Percentiles rank a stretch among this genome's conserved stretches.
phyloP scores from a whole-genome alignment of 2,113 vertebrate genomes.

The Scomber japonicus region DNA sequence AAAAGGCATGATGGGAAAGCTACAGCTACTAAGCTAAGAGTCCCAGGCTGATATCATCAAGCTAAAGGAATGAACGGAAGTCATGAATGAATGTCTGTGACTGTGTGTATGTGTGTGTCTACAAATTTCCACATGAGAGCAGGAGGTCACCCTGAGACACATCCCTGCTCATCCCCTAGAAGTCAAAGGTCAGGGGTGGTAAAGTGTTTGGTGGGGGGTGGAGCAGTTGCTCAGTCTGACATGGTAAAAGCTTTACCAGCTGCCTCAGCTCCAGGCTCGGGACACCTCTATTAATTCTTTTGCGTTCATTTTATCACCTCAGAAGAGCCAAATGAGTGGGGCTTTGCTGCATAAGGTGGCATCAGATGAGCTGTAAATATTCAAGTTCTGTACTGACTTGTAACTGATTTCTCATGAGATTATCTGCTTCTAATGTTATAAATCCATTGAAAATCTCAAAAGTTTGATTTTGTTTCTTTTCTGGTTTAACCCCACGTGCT shows the following conservation, averaged over 20 bases:
- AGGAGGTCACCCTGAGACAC: slow-evolving; percentile 24
- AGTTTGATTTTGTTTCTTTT: not conserved
- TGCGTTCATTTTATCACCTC: slow-evolving; percentile 10
- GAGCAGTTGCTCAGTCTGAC: slow-evolving; percentile 23
- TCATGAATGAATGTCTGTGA: not conserved
- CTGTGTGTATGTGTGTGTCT: slow-evolving; percentile 8
- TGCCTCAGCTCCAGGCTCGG: slow-evolving; percentile 37
- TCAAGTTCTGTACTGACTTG: not conserved
- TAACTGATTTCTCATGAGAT: not conserved
- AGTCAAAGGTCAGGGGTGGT: slow-evolving; percentile 53
- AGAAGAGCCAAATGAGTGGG: not conserved
- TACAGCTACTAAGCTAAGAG: not conserved
- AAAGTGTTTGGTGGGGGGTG: slow-evolving; percentile 41
- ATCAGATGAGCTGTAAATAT: slow-evolving; percentile 9
- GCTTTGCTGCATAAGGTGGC: not conserved
- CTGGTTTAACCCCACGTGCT: no score
- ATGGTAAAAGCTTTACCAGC: slow-evolving; percentile 56
- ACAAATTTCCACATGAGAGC: slow-evolving; percentile 27
- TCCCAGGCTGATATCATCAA: not conserved
- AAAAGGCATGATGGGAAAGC: slow-evolving; percentile 33
- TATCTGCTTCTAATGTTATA: not conserved
- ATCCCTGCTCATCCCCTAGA: slow-evolving; percentile 34
- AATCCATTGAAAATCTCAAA: not conserved
- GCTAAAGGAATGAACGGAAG: not conserved
- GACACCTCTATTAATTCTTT: slow-evolving; percentile 18